Base-by-base conservation (phyloP, 1,140 invertebrate genomes). In the Rhagoletis zephyria region DNA sequence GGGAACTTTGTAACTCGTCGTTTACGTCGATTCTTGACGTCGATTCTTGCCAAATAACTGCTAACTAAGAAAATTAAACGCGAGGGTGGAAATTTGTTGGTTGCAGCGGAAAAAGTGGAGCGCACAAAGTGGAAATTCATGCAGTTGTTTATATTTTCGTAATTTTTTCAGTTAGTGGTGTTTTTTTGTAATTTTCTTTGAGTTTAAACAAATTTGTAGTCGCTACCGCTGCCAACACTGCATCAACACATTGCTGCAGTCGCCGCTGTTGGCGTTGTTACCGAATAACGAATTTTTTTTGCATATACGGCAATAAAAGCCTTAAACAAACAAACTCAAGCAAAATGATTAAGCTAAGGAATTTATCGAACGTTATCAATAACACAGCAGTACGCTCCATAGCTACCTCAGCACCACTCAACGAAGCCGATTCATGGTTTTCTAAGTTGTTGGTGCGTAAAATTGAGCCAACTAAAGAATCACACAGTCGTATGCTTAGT, bases 391-490 rank as follows among this genome's bases (percentile, higher is more conserved):
- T 88, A 81, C 87, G 87, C 63, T 67, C 88, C 9, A 85, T 92
- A 48, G 89, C 90, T 67, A 91, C 90, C 30, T 90, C 90, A 48
- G 87, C 89, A 14, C 87, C 42, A 74, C 89, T 89, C 88, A 90
- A 89, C 61, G 91, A 93, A 16, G 89, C 90, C 9, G 97, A 97
- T 94, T 95, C 97, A 90, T 98, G 97, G 97, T 94, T 98, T 67
- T 97, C 96, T 88, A 98, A 98, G 93, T 93, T 98, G 60, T 93
- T 98, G 87, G 97, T 98, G 48, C 94, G 97, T 88, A 97, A 96
- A 93, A 98, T 98, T 92, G 97, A 98, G 92, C 97, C 98, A 5
- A 98, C 97, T 0, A 98, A 98, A 92, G 97, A 99, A 92, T 97
- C 98, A 5, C 98, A 99, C 93, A 99, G 98, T 90, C 95, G 97